These are phyloP conservation scores for Ceyx margarethae DNA, from an alignment of 2,113 vertebrate species.

Conservation along the genomic window DNA sequence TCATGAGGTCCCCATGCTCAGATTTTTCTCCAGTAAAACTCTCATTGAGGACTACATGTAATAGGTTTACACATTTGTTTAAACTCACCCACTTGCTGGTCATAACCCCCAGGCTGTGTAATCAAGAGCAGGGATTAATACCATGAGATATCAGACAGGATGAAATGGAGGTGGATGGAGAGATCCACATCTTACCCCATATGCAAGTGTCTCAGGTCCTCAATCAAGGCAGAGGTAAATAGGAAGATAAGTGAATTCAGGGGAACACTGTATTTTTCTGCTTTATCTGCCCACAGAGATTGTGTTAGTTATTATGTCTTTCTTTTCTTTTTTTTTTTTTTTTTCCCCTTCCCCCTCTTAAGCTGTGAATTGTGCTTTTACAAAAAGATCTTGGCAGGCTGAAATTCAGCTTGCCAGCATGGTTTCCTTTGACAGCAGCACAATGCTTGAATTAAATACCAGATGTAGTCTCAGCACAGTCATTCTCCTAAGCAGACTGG, in stretches of 20 bases:
- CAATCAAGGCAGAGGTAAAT: background rate
- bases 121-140: background rate
- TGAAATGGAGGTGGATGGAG: background rate
- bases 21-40: background rate
- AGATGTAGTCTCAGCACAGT: constrained; percentile 9
- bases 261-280: background rate
- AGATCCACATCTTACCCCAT: background rate
- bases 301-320: background rate
- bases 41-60: background rate
- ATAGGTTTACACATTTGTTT: background rate
- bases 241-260: background rate
- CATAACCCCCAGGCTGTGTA: background rate
- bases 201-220: background rate
- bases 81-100: background rate
- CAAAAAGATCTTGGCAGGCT: constrained; percentile 32
- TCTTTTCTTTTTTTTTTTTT: background rate
- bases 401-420: constrained; percentile 3
- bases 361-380: constrained; percentile 17
- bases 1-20: background rate
- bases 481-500: background rate
- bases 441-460: constrained; percentile 28
- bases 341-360: background rate
- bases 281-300: constrained; percentile 3
- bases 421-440: constrained; percentile 26
- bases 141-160: background rate